Conservation (phyloP, 2,797 vertebrate species). For the Phataginus tetradactyla region DNA sequence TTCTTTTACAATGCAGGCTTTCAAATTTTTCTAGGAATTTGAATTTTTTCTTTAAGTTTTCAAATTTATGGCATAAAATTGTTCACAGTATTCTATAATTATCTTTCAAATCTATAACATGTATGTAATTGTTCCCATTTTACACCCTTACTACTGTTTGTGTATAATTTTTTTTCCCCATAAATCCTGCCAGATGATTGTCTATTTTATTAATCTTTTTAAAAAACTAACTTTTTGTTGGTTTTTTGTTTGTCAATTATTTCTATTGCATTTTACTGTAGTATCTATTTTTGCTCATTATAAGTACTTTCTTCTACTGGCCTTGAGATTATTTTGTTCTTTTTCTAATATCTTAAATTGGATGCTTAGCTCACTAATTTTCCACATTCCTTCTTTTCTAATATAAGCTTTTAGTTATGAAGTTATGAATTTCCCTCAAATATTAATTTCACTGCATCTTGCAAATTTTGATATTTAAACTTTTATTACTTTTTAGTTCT, state of each 20-base stretch:
- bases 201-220: background rate
- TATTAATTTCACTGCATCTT: background rate
- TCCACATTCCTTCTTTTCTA: background rate
- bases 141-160: background rate
- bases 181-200: background rate
- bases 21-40: background rate
- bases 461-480: slow-evolving; percentile 26
- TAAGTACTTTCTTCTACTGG: background rate
- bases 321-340: background rate
- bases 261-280: background rate
- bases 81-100: background rate
- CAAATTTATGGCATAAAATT: background rate
- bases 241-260: background rate
- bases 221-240: background rate
- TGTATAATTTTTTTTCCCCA: background rate
- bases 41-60: background rate
- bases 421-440: background rate
- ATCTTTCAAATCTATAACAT: background rate
- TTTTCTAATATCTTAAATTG: background rate
- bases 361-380: background rate
- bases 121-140: background rate
- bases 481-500: slow-evolving; percentile 9
- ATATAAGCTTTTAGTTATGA: background rate
- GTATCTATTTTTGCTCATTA: background rate
- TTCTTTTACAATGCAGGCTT: background rate